Conservation (phyloP, 2,888 invertebrate species). For the Tachystola acroxantha region DNA sequence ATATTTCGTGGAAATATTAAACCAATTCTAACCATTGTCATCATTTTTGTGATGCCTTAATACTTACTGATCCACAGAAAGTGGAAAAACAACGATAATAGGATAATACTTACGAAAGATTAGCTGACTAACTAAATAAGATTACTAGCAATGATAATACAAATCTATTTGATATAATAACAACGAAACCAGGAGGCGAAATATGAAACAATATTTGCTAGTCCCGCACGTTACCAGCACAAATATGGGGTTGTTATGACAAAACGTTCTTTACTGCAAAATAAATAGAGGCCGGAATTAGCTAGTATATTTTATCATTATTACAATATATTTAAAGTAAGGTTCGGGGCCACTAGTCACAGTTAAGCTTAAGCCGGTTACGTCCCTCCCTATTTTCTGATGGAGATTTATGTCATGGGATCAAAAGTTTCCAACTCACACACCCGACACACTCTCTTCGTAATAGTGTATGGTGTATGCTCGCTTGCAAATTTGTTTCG, state of each 20-base stretch:
- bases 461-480: conserved; percentile 21
- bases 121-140: conserved; percentile 50
- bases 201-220: conserved; percentile 68
- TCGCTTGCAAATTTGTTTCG: conserved; percentile 42
- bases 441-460: conserved; percentile 19
- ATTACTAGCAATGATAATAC: conserved; percentile 56
- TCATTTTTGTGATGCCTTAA: too few species aligned
- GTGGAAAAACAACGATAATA: conserved; percentile 4
- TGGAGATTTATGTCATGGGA: conserved; percentile 77
- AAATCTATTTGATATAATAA: conserved; percentile 60
- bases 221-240: conserved; percentile 36
- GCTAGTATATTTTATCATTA: conserved; percentile 73
- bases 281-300: conserved; percentile 67
- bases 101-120: conserved; percentile 27
- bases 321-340: conserved; percentile 75
- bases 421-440: conserved; percentile 72
- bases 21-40: too few species aligned
- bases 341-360: conserved; percentile 69
- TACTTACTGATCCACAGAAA: not conserved
- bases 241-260: conserved; percentile 52
- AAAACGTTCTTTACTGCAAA: conserved; percentile 56
- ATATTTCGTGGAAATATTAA: too few species aligned
- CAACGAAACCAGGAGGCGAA: conserved; percentile 41
- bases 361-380: conserved; percentile 78
- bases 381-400: conserved; percentile 76